Percentiles rank a stretch among this genome's conserved stretches.
These are phyloP conservation scores for Spilarctia lutea DNA, from an alignment of 2,888 invertebrate species.

Conservation along the genomic window DNA sequence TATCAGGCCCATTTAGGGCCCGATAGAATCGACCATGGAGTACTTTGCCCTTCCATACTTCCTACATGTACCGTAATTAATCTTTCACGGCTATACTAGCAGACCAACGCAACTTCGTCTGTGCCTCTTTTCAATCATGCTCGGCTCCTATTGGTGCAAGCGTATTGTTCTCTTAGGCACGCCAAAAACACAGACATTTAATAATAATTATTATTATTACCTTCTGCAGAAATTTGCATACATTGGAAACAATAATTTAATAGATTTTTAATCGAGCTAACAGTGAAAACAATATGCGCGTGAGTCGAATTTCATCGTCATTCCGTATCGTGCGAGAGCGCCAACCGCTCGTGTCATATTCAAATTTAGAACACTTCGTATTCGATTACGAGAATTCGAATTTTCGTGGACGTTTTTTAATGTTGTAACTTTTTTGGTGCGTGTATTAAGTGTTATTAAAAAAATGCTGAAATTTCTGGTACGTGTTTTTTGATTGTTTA, in stretches of 20 bases:
- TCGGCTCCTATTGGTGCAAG: too few relatives aligned
- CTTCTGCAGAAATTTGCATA: constrained; percentile 4
- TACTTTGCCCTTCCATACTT: too few relatives aligned
- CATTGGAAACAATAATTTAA: not conserved
- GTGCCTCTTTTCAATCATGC: too few relatives aligned
- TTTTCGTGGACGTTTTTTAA: constrained; percentile 1
- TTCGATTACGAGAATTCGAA: constrained; percentile 12
- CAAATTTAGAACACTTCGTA: constrained; percentile 30
- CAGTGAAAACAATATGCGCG: constrained; percentile 35
- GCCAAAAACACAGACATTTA: too few relatives aligned
- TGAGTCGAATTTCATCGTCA: constrained; percentile 48
- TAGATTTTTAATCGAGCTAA: not conserved
- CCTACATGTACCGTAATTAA: too few relatives aligned
- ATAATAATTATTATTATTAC: too few relatives aligned
- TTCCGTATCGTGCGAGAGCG: constrained; percentile 55
- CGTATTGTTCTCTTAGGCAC: too few relatives aligned
- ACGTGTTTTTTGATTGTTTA: constrained; percentile 1
- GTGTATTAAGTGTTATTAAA: constrained; percentile 7
- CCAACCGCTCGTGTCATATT: constrained; percentile 56
- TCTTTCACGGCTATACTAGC: too few relatives aligned
- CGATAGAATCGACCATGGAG: too few relatives aligned
- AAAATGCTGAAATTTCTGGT: constrained; percentile 20
- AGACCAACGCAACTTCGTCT: too few relatives aligned
- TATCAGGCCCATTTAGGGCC: too few relatives aligned
- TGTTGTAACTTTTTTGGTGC: constrained; percentile 13